phyloP scores from a whole-genome alignment of 2,113 vertebrate species.

The Limnothrissa miodon region DNA sequence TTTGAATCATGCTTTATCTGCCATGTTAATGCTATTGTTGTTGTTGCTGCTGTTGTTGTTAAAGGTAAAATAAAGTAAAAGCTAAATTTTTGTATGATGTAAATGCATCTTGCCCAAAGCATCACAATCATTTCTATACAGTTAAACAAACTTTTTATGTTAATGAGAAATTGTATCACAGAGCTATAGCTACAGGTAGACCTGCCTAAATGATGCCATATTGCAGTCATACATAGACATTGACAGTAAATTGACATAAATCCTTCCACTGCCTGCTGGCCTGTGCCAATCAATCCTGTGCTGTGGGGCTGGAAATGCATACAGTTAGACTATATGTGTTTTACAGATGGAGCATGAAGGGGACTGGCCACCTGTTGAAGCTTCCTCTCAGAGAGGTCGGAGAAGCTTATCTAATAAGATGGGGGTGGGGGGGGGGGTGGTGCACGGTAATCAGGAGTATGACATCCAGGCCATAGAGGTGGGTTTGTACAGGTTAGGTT shows the following conservation, averaged over 20 bases:
- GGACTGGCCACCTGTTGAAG: slow-evolving; percentile 61
- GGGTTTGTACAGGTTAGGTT: neutral
- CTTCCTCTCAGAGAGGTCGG: slow-evolving; percentile 45
- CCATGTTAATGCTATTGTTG: neutral
- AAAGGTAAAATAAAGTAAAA: neutral
- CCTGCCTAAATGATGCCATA: neutral
- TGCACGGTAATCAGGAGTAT: slow-evolving; percentile 53
- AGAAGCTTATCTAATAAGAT: slow-evolving; percentile 32
- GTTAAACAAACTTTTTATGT: neutral
- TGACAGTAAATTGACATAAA: neutral
- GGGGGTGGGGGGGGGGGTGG: no score
- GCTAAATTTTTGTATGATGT: neutral
- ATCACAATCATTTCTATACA: neutral
- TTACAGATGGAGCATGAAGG: slow-evolving; percentile 60
- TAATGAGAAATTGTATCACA: no score
- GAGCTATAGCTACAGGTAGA: no score
- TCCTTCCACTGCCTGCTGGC: neutral
- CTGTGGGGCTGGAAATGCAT: neutral
- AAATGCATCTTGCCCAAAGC: neutral
- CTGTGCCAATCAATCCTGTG: neutral
- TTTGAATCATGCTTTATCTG: neutral
- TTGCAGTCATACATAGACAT: neutral
- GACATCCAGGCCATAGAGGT: neutral
- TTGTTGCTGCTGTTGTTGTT: neutral
- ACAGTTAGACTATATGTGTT: slow-evolving; percentile 51